These are phyloP conservation scores for Lycaena phlaeas DNA, from an alignment of 2,888 invertebrate genomes.

Conservation along the genomic window DNA sequence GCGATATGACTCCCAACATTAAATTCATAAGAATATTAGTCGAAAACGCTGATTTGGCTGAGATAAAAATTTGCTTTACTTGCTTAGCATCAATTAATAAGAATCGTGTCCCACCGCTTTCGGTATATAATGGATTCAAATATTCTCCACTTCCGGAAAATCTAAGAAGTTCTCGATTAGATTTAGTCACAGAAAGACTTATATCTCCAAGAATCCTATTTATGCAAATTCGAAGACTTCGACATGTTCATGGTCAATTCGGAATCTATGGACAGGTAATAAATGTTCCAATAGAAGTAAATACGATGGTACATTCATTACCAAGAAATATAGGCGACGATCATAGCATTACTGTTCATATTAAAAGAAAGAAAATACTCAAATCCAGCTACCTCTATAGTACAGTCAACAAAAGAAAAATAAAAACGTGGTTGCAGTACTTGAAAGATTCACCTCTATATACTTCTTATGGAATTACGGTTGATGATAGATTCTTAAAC, in stretches of 20 bases:
- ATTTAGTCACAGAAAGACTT: constrained; percentile 17
- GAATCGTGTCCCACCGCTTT: constrained; percentile 14
- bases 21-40: constrained; percentile 18
- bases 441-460: neutral
- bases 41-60: constrained; percentile 3
- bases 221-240: constrained; percentile 11
- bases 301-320: constrained; percentile 15
- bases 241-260: constrained; percentile 14
- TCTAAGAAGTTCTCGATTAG: constrained; percentile 13
- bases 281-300: constrained; percentile 15
- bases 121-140: constrained; percentile 18
- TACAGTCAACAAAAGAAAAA: neutral
- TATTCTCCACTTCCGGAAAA: constrained; percentile 16
- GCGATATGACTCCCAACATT: constrained; percentile 1
- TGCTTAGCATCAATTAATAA: constrained; percentile 18
- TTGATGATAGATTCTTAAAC: neutral
- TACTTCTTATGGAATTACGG: neutral
- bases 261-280: constrained; percentile 17
- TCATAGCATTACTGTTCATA: constrained; percentile 13
- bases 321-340: constrained; percentile 25
- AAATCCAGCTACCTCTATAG: neutral
- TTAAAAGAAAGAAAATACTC: neutral
- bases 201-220: constrained; percentile 16
- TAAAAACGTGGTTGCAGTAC: neutral
- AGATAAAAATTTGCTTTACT: constrained; percentile 19